Conservation (phyloP, 2,888 invertebrate genomes). For the Griposia aprilina region DNA sequence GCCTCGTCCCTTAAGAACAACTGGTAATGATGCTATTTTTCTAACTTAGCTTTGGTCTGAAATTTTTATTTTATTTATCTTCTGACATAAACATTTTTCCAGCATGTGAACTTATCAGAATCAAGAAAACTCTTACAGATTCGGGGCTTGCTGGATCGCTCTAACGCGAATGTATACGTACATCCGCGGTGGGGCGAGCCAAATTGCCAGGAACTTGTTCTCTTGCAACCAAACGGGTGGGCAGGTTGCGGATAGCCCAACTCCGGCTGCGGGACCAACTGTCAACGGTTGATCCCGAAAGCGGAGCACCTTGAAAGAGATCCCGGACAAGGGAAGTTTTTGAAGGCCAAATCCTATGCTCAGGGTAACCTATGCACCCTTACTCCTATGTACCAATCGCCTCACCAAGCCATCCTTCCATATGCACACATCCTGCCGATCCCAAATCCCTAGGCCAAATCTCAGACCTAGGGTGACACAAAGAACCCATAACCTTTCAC, state of each 20-base stretch:
- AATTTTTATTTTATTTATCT: background rate
- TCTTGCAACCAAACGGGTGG: background rate
- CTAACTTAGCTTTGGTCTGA: background rate
- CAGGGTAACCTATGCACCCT: no score
- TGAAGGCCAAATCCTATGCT: no score
- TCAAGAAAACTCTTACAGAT: slow-evolving; percentile 11
- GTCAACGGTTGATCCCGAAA: no score
- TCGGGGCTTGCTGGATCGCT: background rate
- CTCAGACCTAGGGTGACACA: no score
- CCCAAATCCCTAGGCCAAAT: background rate
- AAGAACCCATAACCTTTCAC: background rate
- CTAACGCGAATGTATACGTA: background rate
- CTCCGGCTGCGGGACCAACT: no score
- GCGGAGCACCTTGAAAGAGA: background rate
- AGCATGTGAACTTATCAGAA: background rate
- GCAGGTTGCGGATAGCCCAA: background rate
- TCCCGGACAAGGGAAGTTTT: no score
- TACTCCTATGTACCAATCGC: no score
- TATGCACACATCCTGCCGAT: background rate
- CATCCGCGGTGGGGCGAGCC: background rate
- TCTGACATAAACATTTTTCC: background rate
- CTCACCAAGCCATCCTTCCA: no score
- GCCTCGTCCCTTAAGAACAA: background rate
- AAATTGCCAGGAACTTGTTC: background rate
- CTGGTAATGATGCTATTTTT: background rate